Base-by-base conservation (phyloP, 2,797 vertebrate genomes). In the Sebastes ruberrimus region DNA sequence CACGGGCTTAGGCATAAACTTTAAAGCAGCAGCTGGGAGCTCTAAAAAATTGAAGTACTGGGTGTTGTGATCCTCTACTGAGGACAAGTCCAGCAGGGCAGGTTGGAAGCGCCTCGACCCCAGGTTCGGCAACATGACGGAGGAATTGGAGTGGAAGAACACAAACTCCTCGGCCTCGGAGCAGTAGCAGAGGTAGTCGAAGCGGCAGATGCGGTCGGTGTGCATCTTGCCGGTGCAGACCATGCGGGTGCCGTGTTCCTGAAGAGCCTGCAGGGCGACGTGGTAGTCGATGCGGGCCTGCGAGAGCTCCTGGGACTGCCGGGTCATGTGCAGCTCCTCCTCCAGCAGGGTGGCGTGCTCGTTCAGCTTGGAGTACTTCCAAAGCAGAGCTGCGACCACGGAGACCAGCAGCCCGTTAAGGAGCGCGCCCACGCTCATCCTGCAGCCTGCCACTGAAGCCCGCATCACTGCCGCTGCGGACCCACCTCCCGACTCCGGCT, bases 1-100 rank as follows among this genome's bases (percentile, higher is more conserved):
- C 82, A 99, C 98, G 0, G 99, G 98, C 86, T 98, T 99, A 65
- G 98, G 96, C 98, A 99, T 96, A 68, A 97, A 97, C 81, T 97
- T 98, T 81, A 99, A 92, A 0, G 98, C 97, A 2, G 97, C 96
- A 7, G 96, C 97, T 0, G 99, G 98, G 82, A 99, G 96, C 88
- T 99, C 99, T 86, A 99, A 89, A 22, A 99, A 99, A 93, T 99
- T 99, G 91, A 99, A 99, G 90, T 99, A 99, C 86, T 99, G 99
- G 0, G 98, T 97, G 85, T 97, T 99, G 94, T 99, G 99, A 93
- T 99, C 99, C 76, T 99, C 98, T 56, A 99, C 98, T 0, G 98
- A 98, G 64, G 98, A 99, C 80, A 99, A 92, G 92, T 99, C 99
- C 1, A 99, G 95, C 82, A 99, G 94, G 22, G 99, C 98, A 0